phyloP scores from a whole-genome alignment of 2,888 invertebrate genomes.

The Sepiola atlantica region DNA sequence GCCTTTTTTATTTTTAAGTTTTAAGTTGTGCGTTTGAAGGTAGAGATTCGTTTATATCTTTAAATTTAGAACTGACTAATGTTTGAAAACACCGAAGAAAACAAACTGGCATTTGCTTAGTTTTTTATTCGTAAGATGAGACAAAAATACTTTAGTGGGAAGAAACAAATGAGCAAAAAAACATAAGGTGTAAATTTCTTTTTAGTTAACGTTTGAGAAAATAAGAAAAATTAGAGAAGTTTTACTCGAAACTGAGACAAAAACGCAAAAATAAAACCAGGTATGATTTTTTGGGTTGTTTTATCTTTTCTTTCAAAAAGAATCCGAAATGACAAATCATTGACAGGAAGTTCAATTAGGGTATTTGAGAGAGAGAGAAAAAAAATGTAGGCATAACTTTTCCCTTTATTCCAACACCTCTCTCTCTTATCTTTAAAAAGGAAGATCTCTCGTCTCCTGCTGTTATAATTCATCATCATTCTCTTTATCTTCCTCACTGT shows the following conservation, averaged over 20 bases:
- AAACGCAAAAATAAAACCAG: background rate
- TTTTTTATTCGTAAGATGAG: background rate
- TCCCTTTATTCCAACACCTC: background rate
- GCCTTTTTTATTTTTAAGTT: background rate
- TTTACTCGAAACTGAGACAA: background rate
- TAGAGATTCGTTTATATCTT: background rate
- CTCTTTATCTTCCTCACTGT: too few species aligned
- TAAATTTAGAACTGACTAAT: background rate
- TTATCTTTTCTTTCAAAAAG: background rate
- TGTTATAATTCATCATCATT: too few species aligned
- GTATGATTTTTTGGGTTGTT: background rate
- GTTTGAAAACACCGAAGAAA: background rate
- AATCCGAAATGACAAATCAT: background rate
- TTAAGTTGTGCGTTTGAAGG: background rate
- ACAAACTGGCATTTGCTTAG: background rate
- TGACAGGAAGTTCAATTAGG: conserved; percentile 10
- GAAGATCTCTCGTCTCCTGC: too few species aligned
- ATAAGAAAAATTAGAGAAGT: background rate
- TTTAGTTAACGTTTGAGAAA: background rate
- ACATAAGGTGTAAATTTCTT: background rate
- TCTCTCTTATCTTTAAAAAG: background rate
- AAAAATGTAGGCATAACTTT: background rate
- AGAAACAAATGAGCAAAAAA: background rate
- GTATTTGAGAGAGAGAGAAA: background rate
- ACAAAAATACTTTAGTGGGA: background rate